Conservation (phyloP, 2,113 vertebrate genomes). For the Butastur rufipennis region DNA sequence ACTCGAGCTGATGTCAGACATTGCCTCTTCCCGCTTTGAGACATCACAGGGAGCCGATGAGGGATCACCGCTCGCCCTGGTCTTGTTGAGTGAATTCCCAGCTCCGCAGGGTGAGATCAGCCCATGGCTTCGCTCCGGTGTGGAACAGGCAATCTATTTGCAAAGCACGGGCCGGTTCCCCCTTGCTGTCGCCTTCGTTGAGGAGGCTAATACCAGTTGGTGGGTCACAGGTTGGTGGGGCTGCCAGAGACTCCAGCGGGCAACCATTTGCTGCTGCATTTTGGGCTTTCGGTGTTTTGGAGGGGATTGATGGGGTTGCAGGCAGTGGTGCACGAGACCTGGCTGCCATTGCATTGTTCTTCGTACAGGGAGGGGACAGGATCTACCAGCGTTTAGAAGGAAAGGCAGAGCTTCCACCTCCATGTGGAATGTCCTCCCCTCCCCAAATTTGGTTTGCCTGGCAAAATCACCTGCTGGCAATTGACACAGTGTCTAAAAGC, state of each 20-base stretch:
- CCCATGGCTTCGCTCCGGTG: fast-evolving
- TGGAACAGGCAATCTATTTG: neutral
- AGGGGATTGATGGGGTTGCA: neutral
- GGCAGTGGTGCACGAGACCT: too few relatives aligned
- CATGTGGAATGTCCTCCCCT: neutral
- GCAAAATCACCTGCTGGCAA: neutral
- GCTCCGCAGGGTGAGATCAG: too few relatives aligned
- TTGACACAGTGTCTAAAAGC: fast-evolving
- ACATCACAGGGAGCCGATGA: neutral
- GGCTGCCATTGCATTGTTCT: neutral
- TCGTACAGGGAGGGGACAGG: fast-evolving
- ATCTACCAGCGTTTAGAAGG: neutral
- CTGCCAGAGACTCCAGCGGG: fast-evolving
- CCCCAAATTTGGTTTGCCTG: neutral
- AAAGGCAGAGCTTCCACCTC: neutral
- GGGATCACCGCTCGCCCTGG: neutral
- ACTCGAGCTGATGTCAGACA: fast-evolving
- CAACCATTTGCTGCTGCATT: neutral
- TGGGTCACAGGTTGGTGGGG: neutral
- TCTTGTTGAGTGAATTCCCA: neutral
- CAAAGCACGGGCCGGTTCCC: neutral
- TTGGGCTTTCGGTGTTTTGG: neutral
- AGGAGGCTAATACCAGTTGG: neutral
- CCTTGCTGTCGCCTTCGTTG: neutral
- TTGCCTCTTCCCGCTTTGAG: neutral